phyloP scores from a whole-genome alignment of 2,888 invertebrate genomes.

The Polyommatus iphigenia region DNA sequence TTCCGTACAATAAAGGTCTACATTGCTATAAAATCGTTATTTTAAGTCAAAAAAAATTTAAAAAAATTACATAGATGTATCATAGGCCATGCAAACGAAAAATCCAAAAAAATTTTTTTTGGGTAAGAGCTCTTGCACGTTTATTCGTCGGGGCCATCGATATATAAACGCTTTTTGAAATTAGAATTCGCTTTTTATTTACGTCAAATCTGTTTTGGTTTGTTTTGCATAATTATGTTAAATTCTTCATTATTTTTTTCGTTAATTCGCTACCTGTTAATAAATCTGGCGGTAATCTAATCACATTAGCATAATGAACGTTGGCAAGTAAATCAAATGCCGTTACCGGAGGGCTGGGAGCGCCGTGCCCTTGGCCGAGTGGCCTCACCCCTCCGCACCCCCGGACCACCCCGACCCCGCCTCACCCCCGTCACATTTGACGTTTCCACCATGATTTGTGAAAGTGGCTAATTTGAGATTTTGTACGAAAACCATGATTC shows the following conservation, averaged over 20 bases:
- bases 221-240: no score
- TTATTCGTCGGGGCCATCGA: no score
- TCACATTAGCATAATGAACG: constrained; percentile 11
- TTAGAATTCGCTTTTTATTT: no score
- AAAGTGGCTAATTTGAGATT: constrained; percentile 4
- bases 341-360: not conserved
- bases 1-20: no score
- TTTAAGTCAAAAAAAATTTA: no score
- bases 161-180: no score
- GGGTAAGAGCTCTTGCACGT: no score
- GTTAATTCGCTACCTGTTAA: not conserved
- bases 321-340: constrained; percentile 15
- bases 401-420: not conserved
- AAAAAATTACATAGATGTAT: no score
- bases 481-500: not conserved
- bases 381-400: constrained; percentile 4
- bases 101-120: no score
- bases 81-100: no score
- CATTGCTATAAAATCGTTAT: no score
- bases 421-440: constrained; percentile 8
- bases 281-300: not conserved
- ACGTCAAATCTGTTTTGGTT: no score
- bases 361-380: constrained; percentile 14
- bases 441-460: not conserved
- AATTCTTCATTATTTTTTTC: not conserved